Evolutionary conservation across 2,888 invertebrate species (phyloP), one percentile per base, ranked within the genome.

Genomic region (Polymixis flavicincta): DNA sequence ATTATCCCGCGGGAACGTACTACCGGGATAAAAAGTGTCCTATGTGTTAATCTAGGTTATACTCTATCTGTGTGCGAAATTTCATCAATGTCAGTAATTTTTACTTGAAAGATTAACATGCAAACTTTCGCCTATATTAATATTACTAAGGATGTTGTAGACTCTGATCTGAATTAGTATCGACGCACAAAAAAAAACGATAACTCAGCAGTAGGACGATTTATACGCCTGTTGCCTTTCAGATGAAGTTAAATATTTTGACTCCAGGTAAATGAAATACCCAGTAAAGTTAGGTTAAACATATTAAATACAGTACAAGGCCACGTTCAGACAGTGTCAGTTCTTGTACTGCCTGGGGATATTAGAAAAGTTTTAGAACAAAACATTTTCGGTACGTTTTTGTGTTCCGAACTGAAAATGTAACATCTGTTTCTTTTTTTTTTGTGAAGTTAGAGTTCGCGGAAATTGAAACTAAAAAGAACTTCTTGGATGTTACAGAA

Each of bases 311-410:
- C 50, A 55, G 32, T 50, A 37, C 52, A 64, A 67, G 66, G 67
- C 45, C 65, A 57, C 25, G n/a, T 63, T 63, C 42, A 65, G 22
- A 65, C 45, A 45, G 28, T 57, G 59, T 71, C 65, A 78, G 67
- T 69, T 78, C 42, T 57, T 57, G 54, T 37, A 42, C 67, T 59
- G 77, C 67, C 82, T 28, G 61, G 59, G 73, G 71, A 81, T 83
- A 83, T 83, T 85, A 81, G 57, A 72, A 83, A 83, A 83, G 72
- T 84, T 85, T 74, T 50, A 25, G 57, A 63, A 37, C 69, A 57
- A 72, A 63, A 81, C 57, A 76, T 73, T 81, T 83, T 81, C 64
- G 50, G 37, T 74, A 76, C 50, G 50, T 81, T 84, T 84, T 80
- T 81, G 57, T 69, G 57, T 32, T 8, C 25, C 55, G 25, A 65